Evolutionary conservation across 2,797 vertebrate species (phyloP), one percentile per base, ranked within the genome.

Genomic region (Hypotaenidia okinawae): DNA sequence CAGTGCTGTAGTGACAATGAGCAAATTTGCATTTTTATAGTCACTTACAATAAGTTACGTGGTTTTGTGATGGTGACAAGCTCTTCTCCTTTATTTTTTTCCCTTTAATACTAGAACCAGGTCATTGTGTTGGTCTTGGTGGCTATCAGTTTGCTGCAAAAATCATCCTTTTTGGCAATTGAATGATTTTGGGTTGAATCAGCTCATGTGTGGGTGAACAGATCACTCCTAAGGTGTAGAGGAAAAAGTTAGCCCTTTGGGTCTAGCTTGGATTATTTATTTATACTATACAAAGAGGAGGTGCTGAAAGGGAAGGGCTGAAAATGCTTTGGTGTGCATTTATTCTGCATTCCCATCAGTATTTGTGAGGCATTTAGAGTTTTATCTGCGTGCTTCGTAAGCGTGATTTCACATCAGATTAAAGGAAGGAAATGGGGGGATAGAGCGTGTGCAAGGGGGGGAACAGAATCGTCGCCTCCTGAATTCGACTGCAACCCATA

Each of bases 331-430:
- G 62, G 59, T 84, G 0, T 74, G 55, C 72, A 39, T 85, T 87
- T 91, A 68, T 89, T 94, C 61, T 90, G 30, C 41, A 18, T 80
- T 95, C 66, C 68, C 39, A 30, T 75, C 55, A 89, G 78, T 66
- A 23, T 90, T 93, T 90, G 63, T 64, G 74, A 93, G 58, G 54
- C 76, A 75, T 80, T 74, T 52, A 23, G 88, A 87, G 41, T 92
- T 90, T 92, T 23, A 25, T 89, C 66, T 68, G 93, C 33, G 76
- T 94, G 88, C 88, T 87, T 89, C 0, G 11, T 87, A 94, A 96
- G 86, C 25, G 1, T 1, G 11, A 54, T 95, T 94, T 84, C 4
- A 3, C 43, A 82, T 90, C 87, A 94, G 89, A 95, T 84, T 57
- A 70, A 81, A 96, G 86, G 72, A 87, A 85, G 90, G 88, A 95